Percentiles rank a stretch among this genome's conserved stretches.
These are phyloP conservation scores for Amia ocellicauda DNA, from an alignment of 2,113 vertebrate species.

Conservation along the genomic window DNA sequence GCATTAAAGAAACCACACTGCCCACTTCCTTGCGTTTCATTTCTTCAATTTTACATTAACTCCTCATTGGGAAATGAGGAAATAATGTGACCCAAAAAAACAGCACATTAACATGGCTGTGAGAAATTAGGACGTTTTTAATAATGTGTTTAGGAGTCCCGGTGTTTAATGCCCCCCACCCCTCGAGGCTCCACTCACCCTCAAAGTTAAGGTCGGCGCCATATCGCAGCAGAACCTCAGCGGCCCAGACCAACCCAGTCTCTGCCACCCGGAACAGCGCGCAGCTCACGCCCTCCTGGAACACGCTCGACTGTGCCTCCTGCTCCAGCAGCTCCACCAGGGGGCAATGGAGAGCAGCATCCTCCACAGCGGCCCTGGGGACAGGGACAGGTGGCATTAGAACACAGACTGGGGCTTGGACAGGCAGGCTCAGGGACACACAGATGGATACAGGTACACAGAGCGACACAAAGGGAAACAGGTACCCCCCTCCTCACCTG, in stretches of 20 bases:
- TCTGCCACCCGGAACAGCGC: constrained; percentile 82
- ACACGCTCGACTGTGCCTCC: constrained; percentile 77
- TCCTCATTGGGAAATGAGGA: no score
- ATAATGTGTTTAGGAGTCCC: no score
- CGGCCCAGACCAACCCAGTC: constrained; percentile 64
- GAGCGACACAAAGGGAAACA: no score
- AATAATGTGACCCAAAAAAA: no score
- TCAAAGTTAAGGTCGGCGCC: constrained; percentile 87
- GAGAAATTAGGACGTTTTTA: no score
- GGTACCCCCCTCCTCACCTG: constrained; percentile 54
- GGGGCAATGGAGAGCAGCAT: constrained; percentile 47
- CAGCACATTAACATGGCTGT: no score
- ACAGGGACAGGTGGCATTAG: constrained; percentile 2
- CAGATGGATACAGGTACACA: no score
- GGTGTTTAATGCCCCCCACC: no score
- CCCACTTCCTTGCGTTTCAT: no score
- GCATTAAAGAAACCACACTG: no score
- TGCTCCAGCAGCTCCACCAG: constrained; percentile 75
- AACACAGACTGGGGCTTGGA: neutral
- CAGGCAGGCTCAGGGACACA: no score
- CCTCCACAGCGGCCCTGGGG: constrained; percentile 43
- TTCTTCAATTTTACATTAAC: no score
- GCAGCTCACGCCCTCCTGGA: constrained; percentile 83
- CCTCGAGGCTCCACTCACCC: constrained; percentile 54
- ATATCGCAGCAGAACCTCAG: constrained; percentile 71